Evolutionary conservation across 2,113 vertebrate species (phyloP), one percentile per base, ranked within the genome.

Genomic region (Gorsachius goisagi): DNA sequence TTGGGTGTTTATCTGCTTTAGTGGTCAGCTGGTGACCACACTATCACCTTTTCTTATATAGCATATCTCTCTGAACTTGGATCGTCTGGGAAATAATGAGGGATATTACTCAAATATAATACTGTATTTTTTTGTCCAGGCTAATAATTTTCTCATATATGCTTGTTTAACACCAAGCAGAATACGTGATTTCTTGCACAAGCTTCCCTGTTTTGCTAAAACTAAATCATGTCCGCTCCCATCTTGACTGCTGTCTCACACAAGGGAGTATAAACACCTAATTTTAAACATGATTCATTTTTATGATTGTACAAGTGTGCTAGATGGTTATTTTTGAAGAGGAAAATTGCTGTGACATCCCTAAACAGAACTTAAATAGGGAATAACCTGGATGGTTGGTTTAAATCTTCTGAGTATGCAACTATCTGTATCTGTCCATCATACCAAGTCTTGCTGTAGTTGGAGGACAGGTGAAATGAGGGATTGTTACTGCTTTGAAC

Each of bases 251-350:
- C 30, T 16, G 24, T 91, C 77, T 95, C 53, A 9, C 35, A 53
- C 22, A 69, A 76, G 59, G 66, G 23, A 87, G 16, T 79, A 72
- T 68, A 93, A 96, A 69, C 90, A 88, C 71, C n/a, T 88, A 18
- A 88, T 72, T 95, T 94, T 64, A 93, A 80, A 88, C 59, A 17
- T 91, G 58, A 91, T 37, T 95, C 78, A 95, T 74, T 96, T 88
- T 85, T 74, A 47, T 96, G 91, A 82, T 88, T 73, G 58, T 80
- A 92, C 33, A 27, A 53, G 50, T 95, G 59, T 74, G 16, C 88
- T 88, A 63, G 75, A 72, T 94, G 33, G 45, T 85, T 91, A 49
- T 74, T 97, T 90, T 95, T 85, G 15, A 86, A 64, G 39, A 88
- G 63, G 53, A 63, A 93, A 87, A 93, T 94, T 82, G 53, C 59